Base-by-base conservation (phyloP, 2,797 vertebrate genomes). In the Acanthis flammea region DNA sequence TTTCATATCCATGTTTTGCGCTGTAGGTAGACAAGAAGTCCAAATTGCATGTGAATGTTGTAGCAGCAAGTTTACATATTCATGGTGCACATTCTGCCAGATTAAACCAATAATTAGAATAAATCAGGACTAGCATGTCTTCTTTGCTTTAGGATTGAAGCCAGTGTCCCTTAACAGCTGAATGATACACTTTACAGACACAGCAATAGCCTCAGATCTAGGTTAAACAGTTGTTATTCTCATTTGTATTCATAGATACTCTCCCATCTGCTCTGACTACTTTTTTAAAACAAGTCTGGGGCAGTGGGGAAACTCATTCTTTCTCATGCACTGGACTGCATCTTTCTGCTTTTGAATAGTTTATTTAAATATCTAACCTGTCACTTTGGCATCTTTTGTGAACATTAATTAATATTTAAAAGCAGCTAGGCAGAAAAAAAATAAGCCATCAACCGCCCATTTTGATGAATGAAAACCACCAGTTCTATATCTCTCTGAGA, bases 391-490 rank as follows among this genome's bases (percentile, higher is more conserved):
- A 53, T 71, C 61, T 86, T 90, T 58, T 19, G 16, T 44, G 55
- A 92, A 28, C 6, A 73, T 48, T 70, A 82, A 90, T 82, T 94
- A 76, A 35, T 80, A 54, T 76, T 87, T 94, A 71, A 94, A 90
- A 86, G 41, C 39, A 86, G 25, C 22, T 48, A 79, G 35, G 13
- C 31, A 54, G 24, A 83, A 86, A 54, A 54, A 14, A 91, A 33
- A 6, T 2, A 87, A 62, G 57, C 51, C 6, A 84, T 68, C 68
- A 67, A 71, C 28, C 50, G 72, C 25, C 12, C 21, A 60, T 91
- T 95, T 78, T 51, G 35, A 33, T 86, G 54, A 88, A 86, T 82
- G 66, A 87, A 91, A 92, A 54, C 14, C 12, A 92, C 23, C 13
- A 77, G 41, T 85, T 87, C 78, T 27, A 8, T 87, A 89, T 65